Evolutionary conservation across 2,797 vertebrate genomes (phyloP).

Genomic region (Callimico goeldii): DNA sequence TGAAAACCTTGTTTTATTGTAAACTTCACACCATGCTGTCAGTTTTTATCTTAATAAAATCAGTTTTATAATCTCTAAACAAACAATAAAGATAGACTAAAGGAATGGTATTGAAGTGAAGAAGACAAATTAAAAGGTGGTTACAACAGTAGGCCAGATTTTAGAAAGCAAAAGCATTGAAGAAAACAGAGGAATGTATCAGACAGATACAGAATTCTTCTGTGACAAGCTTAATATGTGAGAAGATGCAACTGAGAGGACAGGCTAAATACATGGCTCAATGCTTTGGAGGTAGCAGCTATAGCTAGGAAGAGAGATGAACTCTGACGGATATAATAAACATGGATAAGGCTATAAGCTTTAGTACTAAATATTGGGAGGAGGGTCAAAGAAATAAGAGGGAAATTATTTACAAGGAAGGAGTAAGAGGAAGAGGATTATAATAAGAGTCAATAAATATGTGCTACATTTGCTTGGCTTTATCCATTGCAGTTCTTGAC

Average conservation of each 20-base stretch:
- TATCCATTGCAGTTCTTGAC: not conserved
- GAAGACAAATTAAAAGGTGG: not conserved
- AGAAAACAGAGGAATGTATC: not conserved
- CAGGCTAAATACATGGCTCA: not conserved
- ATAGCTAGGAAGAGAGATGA: not conserved
- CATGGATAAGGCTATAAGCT: not conserved
- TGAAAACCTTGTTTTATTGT: slow-evolving; percentile 82
- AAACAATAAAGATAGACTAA: not conserved
- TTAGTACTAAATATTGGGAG: too few species aligned
- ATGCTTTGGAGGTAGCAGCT: not conserved
- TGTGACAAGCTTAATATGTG: not conserved
- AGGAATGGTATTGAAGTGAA: not conserved
- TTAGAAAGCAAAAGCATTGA: not conserved
- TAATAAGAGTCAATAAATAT: not conserved
- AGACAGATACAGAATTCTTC: not conserved
- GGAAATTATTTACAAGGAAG: not conserved
- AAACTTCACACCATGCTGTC: slow-evolving; percentile 77
- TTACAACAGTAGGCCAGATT: not conserved
- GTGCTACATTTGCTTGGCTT: not conserved
- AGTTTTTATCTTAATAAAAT: not conserved
- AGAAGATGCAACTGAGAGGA: not conserved
- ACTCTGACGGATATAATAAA: not conserved
- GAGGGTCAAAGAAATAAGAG: not conserved
- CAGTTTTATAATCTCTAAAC: not conserved
- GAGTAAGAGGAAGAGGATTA: not conserved